These are phyloP conservation scores for Cryptoblepharus egeriae DNA, from an alignment of 2,797 vertebrate genomes.

Conservation along the genomic window DNA sequence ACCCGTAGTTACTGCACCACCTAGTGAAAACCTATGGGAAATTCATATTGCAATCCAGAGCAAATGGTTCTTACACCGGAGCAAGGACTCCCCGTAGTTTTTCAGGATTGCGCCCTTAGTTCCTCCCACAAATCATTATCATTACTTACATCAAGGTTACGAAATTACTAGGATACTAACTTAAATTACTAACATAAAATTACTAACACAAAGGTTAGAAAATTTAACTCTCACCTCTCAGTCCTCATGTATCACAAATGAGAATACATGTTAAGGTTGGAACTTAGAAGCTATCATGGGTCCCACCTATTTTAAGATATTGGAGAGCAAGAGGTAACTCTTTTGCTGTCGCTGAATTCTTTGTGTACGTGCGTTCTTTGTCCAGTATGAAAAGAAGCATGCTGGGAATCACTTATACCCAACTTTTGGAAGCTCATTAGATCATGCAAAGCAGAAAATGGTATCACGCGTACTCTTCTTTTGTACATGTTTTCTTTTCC, in stretches of 20 bases:
- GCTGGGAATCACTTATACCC: slow-evolving; percentile 43
- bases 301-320: slow-evolving; percentile 13
- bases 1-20: no score
- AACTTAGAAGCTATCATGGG: background rate
- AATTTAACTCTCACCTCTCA: background rate
- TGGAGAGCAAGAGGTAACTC: slow-evolving; percentile 27
- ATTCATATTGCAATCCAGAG: no score
- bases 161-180: no score
- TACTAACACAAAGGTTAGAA: background rate
- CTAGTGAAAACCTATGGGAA: no score
- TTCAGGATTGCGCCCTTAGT: no score
- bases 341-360: background rate
- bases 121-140: background rate
- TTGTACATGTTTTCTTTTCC: slow-evolving; percentile 50
- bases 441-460: slow-evolving; percentile 28
- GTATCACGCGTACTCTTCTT: fast-evolving
- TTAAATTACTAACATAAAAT: no score
- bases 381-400: slow-evolving; percentile 40
- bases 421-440: slow-evolving; percentile 54
- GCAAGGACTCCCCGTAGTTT: no score
- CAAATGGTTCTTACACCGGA: no score
- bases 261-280: background rate
- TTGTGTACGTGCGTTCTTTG: slow-evolving; percentile 3
- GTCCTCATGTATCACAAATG: background rate
- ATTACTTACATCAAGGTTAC: no score